These are phyloP conservation scores for Pemphredon lugubris DNA, from an alignment of 2,888 invertebrate genomes.

Conservation along the genomic window DNA sequence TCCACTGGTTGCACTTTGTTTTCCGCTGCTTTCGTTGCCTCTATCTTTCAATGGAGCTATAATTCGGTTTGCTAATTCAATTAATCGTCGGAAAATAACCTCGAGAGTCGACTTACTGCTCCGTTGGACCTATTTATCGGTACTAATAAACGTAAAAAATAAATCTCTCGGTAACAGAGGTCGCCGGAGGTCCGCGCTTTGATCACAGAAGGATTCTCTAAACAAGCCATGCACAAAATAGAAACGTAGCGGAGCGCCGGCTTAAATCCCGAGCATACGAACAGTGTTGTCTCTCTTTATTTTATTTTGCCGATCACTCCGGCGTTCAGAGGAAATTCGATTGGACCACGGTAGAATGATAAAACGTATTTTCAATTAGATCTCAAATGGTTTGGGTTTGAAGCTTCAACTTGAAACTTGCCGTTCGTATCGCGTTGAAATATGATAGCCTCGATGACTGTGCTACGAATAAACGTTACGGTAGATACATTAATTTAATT, in stretches of 20 bases:
- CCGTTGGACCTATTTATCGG: too few relatives aligned
- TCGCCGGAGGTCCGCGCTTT: neutral
- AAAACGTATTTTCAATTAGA: constrained; percentile 8
- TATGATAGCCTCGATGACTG: neutral
- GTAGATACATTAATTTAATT: too few relatives aligned
- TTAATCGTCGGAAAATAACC: too few relatives aligned
- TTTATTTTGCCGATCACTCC: neutral
- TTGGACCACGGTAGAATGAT: neutral
- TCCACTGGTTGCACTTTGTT: too few relatives aligned
- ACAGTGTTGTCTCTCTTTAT: constrained; percentile 1
- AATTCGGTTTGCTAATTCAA: too few relatives aligned
- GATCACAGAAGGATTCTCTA: constrained; percentile 1
- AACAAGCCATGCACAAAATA: neutral
- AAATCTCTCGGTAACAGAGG: too few relatives aligned
- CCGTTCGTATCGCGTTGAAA: neutral
- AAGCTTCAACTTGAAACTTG: neutral
- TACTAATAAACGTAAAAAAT: neutral
- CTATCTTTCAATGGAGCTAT: too few relatives aligned
- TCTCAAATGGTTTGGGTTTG: neutral
- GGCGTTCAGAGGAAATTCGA: neutral
- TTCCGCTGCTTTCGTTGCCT: too few relatives aligned
- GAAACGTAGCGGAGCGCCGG: neutral
- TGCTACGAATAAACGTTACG: too few relatives aligned
- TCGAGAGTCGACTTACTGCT: neutral
- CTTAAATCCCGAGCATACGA: neutral